These are phyloP conservation scores for Manacus vitellinus DNA, from an alignment of 2,113 vertebrate species.

Conservation along the genomic window DNA sequence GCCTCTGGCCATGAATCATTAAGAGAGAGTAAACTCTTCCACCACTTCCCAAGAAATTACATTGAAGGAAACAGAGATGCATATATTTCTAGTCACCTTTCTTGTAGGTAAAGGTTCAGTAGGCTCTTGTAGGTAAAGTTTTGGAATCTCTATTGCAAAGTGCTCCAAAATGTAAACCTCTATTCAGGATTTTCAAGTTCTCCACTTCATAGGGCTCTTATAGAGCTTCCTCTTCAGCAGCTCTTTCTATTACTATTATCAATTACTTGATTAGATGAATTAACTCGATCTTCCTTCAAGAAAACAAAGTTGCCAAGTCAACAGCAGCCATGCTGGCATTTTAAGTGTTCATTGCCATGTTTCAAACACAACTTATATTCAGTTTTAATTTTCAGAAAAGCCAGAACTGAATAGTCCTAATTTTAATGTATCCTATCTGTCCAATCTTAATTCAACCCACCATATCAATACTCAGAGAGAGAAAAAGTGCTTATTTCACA, in stretches of 20 bases:
- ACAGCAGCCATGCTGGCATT: neutral
- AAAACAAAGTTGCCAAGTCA: neutral
- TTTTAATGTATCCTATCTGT: neutral
- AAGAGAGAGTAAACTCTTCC: neutral
- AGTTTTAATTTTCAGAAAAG: neutral
- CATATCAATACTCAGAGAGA: neutral
- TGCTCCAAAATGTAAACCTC: neutral
- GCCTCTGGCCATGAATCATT: neutral
- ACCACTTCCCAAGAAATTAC: neutral
- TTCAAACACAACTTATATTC: neutral
- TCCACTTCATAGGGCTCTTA: neutral
- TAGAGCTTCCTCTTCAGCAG: neutral
- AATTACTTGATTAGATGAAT: neutral
- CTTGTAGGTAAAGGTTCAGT: neutral
- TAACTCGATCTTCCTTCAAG: neutral
- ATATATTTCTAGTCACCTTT: fast-evolving
- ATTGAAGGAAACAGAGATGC: neutral
- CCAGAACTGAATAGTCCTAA: neutral
- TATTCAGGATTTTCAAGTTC: neutral
- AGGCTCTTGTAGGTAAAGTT: neutral
- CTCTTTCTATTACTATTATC: neutral
- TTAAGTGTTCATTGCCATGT: neutral
- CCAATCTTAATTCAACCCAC: neutral
- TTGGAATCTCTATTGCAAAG: neutral
- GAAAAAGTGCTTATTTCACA: neutral